A percentile compares a stretch with the other conserved stretches of the same genome.
Evolutionary conservation across 1,140 invertebrate genomes (phyloP).

Genomic region (Lepidurus apus): DNA sequence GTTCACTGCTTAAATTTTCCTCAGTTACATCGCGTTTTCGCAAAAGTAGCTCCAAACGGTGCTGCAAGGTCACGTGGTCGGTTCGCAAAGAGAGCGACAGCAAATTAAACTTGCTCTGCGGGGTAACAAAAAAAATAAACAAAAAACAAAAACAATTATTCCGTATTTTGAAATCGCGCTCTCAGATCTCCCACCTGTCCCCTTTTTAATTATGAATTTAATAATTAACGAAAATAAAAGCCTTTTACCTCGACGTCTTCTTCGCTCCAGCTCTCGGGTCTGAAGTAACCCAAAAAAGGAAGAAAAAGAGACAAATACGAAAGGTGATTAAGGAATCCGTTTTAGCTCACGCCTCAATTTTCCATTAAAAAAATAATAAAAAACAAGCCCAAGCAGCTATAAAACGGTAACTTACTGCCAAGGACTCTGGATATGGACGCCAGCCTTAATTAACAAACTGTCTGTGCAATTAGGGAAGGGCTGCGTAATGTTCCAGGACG

Average conservation of each 20-base stretch:
- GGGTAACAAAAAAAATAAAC: conserved; percentile 31
- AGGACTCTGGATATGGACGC: conserved; percentile 2
- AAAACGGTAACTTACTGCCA: conserved; percentile 18
- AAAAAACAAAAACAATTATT: not conserved
- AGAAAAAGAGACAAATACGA: not conserved
- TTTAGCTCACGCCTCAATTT: not conserved
- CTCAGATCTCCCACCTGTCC: not conserved
- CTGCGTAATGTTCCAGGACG: not conserved
- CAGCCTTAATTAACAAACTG: conserved; percentile 15
- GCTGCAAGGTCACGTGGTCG: conserved; percentile 49
- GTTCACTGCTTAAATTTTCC: conserved; percentile 48
- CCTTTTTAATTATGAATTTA: not conserved
- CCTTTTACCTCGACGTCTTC: not conserved
- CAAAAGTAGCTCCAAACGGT: conserved; percentile 48
- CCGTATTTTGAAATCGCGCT: not conserved
- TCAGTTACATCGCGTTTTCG: conserved; percentile 51
- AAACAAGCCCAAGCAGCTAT: not conserved
- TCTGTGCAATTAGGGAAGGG: conserved; percentile 15
- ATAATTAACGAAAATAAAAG: not conserved
- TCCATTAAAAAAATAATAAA: not conserved
- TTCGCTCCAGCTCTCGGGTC: conserved; percentile 7
- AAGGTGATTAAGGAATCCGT: not conserved
- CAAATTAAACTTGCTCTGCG: conserved; percentile 48
- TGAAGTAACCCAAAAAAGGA: not conserved
- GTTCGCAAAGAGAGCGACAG: conserved; percentile 52